A percentile compares a stretch with the other conserved stretches of the same genome.
Conservation (phyloP, 2,113 vertebrate species). For the Theropithecus gelada region DNA sequence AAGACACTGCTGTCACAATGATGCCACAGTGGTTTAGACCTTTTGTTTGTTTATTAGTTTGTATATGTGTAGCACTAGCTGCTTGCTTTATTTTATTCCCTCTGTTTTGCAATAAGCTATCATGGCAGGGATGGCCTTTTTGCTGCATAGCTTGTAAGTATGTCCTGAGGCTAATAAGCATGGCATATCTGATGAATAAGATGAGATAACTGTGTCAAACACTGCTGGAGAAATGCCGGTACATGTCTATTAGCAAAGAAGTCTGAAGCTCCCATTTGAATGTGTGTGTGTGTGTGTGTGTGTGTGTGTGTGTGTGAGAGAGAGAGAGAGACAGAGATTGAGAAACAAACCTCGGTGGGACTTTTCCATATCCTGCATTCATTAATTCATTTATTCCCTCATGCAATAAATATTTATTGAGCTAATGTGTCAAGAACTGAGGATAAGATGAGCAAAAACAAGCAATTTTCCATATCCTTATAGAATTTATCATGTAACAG, state of each 20-base stretch:
- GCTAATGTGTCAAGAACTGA: background rate
- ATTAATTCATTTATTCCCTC: background rate
- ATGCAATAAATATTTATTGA: background rate
- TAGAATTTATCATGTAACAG: background rate
- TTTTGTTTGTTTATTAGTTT: background rate
- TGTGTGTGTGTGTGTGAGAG: background rate
- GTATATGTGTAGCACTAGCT: background rate
- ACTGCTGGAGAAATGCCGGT: background rate
- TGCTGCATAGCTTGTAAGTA: background rate
- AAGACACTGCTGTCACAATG: background rate
- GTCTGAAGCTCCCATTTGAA: background rate
- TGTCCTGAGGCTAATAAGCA: constrained; percentile 1
- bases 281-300: no score
- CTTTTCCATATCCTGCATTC: background rate
- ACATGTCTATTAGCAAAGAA: background rate
- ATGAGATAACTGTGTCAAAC: constrained; percentile 22
- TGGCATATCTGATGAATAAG: background rate
- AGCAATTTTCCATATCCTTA: background rate
- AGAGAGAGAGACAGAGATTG: background rate
- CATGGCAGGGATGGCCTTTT: background rate
- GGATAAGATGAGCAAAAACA: background rate
- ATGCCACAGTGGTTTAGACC: background rate
- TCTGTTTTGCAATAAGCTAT: background rate
- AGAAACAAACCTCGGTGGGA: background rate
- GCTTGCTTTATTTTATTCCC: background rate